A percentile compares a stretch with the other conserved stretches of the same genome.
phyloP scores from a whole-genome alignment of 2,113 vertebrate genomes.

The Chunga burmeisteri region DNA sequence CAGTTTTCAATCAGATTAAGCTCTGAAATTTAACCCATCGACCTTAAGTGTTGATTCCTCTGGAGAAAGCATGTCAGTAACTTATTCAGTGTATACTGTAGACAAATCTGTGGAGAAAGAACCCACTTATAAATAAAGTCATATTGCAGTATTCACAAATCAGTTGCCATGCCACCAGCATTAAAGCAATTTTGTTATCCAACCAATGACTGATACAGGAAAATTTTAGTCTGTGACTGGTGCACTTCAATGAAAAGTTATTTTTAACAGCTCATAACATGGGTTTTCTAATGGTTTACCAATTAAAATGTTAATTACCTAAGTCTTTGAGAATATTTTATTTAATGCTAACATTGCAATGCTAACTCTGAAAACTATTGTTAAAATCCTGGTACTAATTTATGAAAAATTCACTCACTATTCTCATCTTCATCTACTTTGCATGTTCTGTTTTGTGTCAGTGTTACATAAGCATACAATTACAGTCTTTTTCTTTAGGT shows the following conservation, averaged over 20 bases:
- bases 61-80: neutral
- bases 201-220: neutral
- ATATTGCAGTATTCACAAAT: neutral
- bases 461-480: neutral
- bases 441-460: neutral
- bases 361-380: neutral
- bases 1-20: neutral
- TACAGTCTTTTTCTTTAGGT: neutral
- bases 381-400: neutral
- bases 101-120: neutral
- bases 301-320: neutral
- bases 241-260: neutral
- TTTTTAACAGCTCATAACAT: neutral
- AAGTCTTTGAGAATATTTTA: neutral
- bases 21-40: neutral
- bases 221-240: neutral
- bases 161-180: slow-evolving; percentile 14
- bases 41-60: neutral
- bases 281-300: neutral
- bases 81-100: neutral
- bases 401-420: neutral
- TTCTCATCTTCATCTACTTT: neutral
- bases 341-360: neutral
- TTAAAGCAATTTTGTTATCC: neutral
- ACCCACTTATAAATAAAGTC: neutral